These are phyloP conservation scores for Drosophila sordidapex DNA, from an alignment of 2,888 invertebrate species.

Conservation along the genomic window DNA sequence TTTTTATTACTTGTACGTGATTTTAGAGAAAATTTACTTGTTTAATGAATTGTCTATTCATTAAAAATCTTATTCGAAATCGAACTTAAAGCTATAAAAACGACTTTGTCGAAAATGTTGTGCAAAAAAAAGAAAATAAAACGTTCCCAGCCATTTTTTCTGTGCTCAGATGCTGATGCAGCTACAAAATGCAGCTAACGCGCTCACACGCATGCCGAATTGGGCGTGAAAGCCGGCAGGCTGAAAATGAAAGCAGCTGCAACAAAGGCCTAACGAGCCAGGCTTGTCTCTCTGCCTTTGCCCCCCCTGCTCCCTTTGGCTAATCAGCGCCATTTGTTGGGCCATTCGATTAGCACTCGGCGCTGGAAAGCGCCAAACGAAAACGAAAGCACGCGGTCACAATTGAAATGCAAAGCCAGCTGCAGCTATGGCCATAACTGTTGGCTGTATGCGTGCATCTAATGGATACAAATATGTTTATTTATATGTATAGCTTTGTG, in stretches of 20 bases:
- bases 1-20: not conserved
- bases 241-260: constrained; percentile 50
- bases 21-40: not conserved
- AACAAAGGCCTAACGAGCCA: constrained; percentile 48
- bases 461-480: constrained; percentile 3
- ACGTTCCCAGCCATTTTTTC: not conserved
- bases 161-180: constrained; percentile 3
- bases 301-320: constrained; percentile 12
- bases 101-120: not conserved
- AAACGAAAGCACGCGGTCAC: constrained; percentile 61
- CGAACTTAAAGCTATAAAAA: not conserved
- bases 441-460: not conserved
- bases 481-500: not conserved
- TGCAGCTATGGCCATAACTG: constrained; percentile 13
- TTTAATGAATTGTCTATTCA: not conserved
- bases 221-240: constrained; percentile 53
- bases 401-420: constrained; percentile 76
- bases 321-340: constrained; percentile 63
- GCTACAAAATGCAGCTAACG: constrained; percentile 23
- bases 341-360: constrained; percentile 51
- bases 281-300: not conserved
- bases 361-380: constrained; percentile 41
- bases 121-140: not conserved
- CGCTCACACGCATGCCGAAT: constrained; percentile 42
- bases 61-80: not conserved